phyloP scores from a whole-genome alignment of 2,888 invertebrate species.

The Ormyrus pomaceus region DNA sequence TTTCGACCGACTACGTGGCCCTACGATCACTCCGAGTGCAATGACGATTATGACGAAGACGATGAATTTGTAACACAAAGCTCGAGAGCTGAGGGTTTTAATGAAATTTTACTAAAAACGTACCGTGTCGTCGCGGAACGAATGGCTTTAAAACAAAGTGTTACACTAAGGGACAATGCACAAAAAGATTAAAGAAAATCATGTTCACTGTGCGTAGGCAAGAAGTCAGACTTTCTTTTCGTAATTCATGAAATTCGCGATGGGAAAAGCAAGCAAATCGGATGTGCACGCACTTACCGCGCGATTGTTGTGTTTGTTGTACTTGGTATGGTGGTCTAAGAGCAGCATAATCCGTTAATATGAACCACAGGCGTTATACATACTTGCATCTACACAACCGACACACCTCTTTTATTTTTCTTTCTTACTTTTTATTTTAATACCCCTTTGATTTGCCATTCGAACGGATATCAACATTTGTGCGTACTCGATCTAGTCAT shows the following conservation, averaged over 20 bases:
- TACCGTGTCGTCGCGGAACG: slow-evolving; percentile 38
- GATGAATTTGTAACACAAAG: slow-evolving; percentile 33
- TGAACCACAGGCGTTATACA: slow-evolving; percentile 24
- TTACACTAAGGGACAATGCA: slow-evolving; percentile 33
- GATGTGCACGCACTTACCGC: slow-evolving; percentile 46
- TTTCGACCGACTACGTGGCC: slow-evolving; percentile 33
- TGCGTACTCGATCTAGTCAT: slow-evolving; percentile 66
- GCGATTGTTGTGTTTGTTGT: slow-evolving; percentile 68
- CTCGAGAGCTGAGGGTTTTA: slow-evolving; percentile 1
- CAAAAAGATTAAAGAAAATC: slow-evolving; percentile 17
- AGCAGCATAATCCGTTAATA: slow-evolving; percentile 74
- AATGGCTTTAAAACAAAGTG: slow-evolving; percentile 49
- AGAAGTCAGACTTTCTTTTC: slow-evolving; percentile 30
- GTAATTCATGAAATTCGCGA: slow-evolving; percentile 10
- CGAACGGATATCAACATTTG: slow-evolving; percentile 56
- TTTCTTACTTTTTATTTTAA: slow-evolving; percentile 50
- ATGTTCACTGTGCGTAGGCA: slow-evolving; percentile 4
- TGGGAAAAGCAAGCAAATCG: slow-evolving; percentile 25
- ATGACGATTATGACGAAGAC: slow-evolving; percentile 40
- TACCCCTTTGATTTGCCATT: slow-evolving; percentile 56
- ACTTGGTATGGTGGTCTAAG: slow-evolving; percentile 69
- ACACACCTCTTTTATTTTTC: slow-evolving; percentile 42
- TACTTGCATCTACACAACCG: slow-evolving; percentile 19
- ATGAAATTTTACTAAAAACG: slow-evolving; percentile 31
- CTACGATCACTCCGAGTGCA: slow-evolving; percentile 55